These are phyloP conservation scores for Eurytoma californica DNA, from an alignment of 2,888 invertebrate genomes.

Conservation along the genomic window DNA sequence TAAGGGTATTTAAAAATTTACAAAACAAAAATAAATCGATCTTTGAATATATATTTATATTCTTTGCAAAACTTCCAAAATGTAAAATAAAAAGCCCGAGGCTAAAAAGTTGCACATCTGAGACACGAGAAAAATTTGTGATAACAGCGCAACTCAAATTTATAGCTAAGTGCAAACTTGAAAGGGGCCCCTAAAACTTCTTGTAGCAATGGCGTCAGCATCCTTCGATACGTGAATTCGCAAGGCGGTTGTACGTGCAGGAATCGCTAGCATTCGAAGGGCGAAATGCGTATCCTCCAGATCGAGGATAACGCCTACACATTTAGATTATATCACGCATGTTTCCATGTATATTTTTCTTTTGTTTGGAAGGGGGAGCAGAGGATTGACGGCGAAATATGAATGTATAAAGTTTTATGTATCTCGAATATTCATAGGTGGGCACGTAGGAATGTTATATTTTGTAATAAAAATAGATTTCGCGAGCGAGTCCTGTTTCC, in stretches of 20 bases:
- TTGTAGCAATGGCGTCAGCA: not conserved
- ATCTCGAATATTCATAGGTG: conserved; percentile 4
- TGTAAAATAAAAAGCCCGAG: too few relatives aligned
- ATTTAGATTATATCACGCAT: not conserved
- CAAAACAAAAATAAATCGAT: too few relatives aligned
- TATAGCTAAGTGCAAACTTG: not conserved
- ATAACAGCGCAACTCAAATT: not conserved
- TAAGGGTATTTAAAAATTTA: too few relatives aligned
- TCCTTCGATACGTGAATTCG: not conserved
- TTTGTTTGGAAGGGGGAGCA: not conserved
- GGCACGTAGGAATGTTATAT: not conserved
- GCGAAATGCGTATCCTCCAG: not conserved
- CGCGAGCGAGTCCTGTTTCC: too few relatives aligned
- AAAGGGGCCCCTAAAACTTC: conserved; percentile 19
- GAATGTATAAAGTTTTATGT: not conserved
- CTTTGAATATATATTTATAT: too few relatives aligned
- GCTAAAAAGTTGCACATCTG: too few relatives aligned
- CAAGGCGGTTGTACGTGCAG: not conserved
- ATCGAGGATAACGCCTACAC: not conserved
- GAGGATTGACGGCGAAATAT: not conserved
- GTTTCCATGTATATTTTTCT: too few relatives aligned
- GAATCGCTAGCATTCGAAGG: conserved; percentile 6
- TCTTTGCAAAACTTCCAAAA: too few relatives aligned
- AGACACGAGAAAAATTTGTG: not conserved
- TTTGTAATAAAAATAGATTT: not conserved